Conservation (phyloP, 2,113 vertebrate species). For the Harpagus bidentatus region DNA sequence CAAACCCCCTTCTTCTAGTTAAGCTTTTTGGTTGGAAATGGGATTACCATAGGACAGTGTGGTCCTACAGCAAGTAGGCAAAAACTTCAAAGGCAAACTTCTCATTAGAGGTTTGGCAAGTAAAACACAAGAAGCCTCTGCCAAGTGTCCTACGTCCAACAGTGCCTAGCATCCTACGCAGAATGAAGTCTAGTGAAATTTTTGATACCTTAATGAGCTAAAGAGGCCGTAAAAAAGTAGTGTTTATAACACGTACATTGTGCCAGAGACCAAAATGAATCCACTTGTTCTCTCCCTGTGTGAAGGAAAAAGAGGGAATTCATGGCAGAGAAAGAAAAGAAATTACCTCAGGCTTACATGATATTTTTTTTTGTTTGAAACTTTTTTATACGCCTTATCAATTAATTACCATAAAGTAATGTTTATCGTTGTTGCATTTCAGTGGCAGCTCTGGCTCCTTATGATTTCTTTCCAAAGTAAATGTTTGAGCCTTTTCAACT, state of each 20-base stretch:
- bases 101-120: neutral
- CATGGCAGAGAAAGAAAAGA: neutral
- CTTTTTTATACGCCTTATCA: neutral
- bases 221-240: constrained; percentile 21
- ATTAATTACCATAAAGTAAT: constrained; percentile 11
- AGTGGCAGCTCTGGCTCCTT: constrained; percentile 20
- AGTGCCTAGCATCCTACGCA: neutral
- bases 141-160: neutral
- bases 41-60: neutral
- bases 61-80: neutral
- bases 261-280: constrained; percentile 34
- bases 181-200: neutral
- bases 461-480: constrained; percentile 47
- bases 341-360: neutral
- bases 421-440: constrained; percentile 20
- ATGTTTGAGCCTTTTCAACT: neutral
- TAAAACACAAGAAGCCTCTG: neutral
- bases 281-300: neutral
- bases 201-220: constrained; percentile 58
- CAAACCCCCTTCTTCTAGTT: neutral
- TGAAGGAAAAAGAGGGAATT: neutral
- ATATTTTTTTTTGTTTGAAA: neutral
- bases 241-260: neutral
- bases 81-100: constrained; percentile 22
- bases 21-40: neutral